Conservation (phyloP, 2,113 vertebrate species). For the Xerus inauris region DNA sequence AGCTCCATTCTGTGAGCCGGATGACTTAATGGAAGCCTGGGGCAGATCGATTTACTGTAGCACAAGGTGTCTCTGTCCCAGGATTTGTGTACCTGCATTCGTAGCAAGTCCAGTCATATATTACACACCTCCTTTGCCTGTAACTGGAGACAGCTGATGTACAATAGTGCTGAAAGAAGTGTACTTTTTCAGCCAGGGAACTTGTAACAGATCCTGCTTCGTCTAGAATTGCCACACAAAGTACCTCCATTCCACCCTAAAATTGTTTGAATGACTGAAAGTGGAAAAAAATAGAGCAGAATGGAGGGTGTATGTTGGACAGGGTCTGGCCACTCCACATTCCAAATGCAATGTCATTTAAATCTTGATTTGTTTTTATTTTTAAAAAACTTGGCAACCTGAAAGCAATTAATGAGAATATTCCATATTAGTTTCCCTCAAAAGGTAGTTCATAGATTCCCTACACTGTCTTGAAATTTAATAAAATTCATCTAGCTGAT, state of each 20-base stretch:
- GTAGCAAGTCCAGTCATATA: conserved; percentile 77
- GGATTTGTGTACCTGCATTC: conserved; percentile 78
- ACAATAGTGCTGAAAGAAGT: conserved; percentile 81
- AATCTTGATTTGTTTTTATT: conserved; percentile 39
- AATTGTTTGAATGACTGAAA: conserved; percentile 58
- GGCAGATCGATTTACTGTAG: conserved; percentile 84
- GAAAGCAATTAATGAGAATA: background rate
- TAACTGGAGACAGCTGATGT: conserved; percentile 83
- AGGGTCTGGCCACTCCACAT: background rate
- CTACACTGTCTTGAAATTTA: background rate
- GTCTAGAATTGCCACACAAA: conserved; percentile 63
- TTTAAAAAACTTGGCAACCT: background rate
- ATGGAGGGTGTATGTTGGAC: background rate
- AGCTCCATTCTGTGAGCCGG: conserved; percentile 74
- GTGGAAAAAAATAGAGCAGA: conserved; percentile 52
- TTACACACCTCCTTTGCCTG: conserved; percentile 80
- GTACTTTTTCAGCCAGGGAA: conserved; percentile 73
- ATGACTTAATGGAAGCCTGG: conserved; percentile 76
- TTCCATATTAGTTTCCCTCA: background rate
- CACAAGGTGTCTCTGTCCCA: conserved; percentile 86
- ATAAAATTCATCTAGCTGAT: background rate
- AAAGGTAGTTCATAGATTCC: background rate
- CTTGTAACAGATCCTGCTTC: conserved; percentile 72
- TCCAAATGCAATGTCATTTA: conserved; percentile 43
- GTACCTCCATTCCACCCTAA: conserved; percentile 52